A percentile compares a stretch with the other conserved stretches of the same genome.
These are phyloP conservation scores for Drosophila mauritiana DNA, from an alignment of 1,140 invertebrate species.

Conservation along the genomic window DNA sequence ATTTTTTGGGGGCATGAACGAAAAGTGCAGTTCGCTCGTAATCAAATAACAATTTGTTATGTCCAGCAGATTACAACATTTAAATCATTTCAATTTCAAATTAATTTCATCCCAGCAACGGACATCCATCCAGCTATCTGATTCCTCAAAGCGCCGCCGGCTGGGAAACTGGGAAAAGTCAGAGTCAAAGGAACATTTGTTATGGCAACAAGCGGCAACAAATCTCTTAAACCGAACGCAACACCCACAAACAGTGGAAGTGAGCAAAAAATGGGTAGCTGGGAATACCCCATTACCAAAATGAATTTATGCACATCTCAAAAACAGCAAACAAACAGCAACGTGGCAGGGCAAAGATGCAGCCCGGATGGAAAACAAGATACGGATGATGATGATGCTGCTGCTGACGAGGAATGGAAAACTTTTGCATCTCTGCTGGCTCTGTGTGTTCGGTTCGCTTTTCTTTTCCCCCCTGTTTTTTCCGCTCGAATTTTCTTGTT, in stretches of 20 bases:
- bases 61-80: slow-evolving; percentile 49
- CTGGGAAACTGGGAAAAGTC: slow-evolving; percentile 31
- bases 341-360: slow-evolving; percentile 24
- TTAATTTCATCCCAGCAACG: slow-evolving; percentile 55
- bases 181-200: slow-evolving; percentile 58
- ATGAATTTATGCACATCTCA: slow-evolving; percentile 81
- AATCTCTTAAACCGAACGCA: slow-evolving; percentile 66
- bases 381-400: slow-evolving; percentile 34
- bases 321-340: slow-evolving; percentile 75
- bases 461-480: background rate
- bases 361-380: slow-evolving; percentile 47
- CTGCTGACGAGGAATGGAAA: slow-evolving; percentile 53
- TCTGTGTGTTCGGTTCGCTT: slow-evolving; percentile 10
- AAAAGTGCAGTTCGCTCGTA: slow-evolving; percentile 25
- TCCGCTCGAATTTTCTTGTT: slow-evolving; percentile 54
- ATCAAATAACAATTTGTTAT: slow-evolving; percentile 59
- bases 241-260: slow-evolving; percentile 51
- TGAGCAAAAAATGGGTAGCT: slow-evolving; percentile 37
- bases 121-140: slow-evolving; percentile 32
- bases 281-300: slow-evolving; percentile 77
- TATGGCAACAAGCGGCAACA: slow-evolving; percentile 54
- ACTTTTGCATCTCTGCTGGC: slow-evolving; percentile 46
- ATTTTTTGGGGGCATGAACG: slow-evolving; percentile 2
- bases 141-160: slow-evolving; percentile 37
- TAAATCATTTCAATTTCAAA: slow-evolving; percentile 64